phyloP scores from a whole-genome alignment of 1,140 invertebrate genomes.

The Drosophila tristis region DNA sequence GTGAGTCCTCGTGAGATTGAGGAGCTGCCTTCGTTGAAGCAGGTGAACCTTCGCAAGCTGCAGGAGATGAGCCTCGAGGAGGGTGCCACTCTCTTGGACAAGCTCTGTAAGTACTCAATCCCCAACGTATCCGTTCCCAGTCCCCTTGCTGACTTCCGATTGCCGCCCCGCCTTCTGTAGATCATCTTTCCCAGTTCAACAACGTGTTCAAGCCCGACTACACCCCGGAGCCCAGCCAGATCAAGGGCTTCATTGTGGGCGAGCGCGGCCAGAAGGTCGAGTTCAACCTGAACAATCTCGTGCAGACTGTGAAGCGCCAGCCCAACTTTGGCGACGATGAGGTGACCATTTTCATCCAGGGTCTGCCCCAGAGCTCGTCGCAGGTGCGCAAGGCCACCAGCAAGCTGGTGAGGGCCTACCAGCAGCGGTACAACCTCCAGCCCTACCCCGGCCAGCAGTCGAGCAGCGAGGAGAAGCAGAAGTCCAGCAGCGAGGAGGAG shows the following conservation, averaged over 20 bases:
- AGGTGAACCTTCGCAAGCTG: slow-evolving; percentile 65
- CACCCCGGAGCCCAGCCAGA: slow-evolving; percentile 64
- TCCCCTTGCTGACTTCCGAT: background rate
- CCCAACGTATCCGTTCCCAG: background rate
- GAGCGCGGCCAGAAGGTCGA: slow-evolving; percentile 63
- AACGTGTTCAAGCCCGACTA: slow-evolving; percentile 58
- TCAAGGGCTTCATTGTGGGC: slow-evolving; percentile 67
- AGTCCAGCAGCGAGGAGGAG: slow-evolving; percentile 52
- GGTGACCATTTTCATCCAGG: slow-evolving; percentile 78
- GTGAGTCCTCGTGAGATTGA: slow-evolving; percentile 61
- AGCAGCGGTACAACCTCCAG: slow-evolving; percentile 73
- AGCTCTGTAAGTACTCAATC: slow-evolving; percentile 59
- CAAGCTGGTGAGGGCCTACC: slow-evolving; percentile 73
- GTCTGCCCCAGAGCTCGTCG: slow-evolving; percentile 51
- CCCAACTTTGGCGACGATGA: slow-evolving; percentile 72
- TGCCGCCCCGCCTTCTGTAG: slow-evolving; percentile 15
- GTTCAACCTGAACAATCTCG: slow-evolving; percentile 68
- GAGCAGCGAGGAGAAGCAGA: slow-evolving; percentile 37
- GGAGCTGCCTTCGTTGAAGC: slow-evolving; percentile 62
- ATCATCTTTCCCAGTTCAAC: slow-evolving; percentile 74
- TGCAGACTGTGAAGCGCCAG: slow-evolving; percentile 66
- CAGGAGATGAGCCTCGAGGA: slow-evolving; percentile 72
- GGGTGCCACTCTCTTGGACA: slow-evolving; percentile 63
- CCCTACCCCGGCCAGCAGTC: slow-evolving; percentile 42
- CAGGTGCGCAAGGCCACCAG: slow-evolving; percentile 66